Evolutionary conservation across 1,140 invertebrate genomes (phyloP).

Genomic region (Macrotrachela quadricornifera): DNA sequence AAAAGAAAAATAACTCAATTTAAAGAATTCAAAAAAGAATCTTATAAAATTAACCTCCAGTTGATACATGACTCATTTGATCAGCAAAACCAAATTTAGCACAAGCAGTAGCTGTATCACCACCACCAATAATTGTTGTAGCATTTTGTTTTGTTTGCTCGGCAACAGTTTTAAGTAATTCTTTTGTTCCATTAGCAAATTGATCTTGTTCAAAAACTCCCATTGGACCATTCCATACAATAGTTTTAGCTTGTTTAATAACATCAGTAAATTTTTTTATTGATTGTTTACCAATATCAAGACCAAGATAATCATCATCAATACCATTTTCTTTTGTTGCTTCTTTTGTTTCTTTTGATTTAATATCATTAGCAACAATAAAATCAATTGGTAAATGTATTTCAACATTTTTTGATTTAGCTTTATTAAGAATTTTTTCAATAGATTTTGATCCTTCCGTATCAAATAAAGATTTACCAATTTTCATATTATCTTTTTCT

Average conservation of each 20-base stretch:
- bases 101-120: slow-evolving; percentile 89
- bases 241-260: slow-evolving; percentile 66
- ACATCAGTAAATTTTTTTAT: slow-evolving; percentile 49
- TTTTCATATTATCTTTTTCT: slow-evolving; percentile 38
- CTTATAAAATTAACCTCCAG: too few relatives aligned
- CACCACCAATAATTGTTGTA: slow-evolving; percentile 81
- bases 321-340: slow-evolving; percentile 65
- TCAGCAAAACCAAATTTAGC: slow-evolving; percentile 87
- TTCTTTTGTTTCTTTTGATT: slow-evolving; percentile 55
- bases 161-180: slow-evolving; percentile 83
- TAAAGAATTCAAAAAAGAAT: too few relatives aligned
- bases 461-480: slow-evolving; percentile 76
- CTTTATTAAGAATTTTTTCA: slow-evolving; percentile 65
- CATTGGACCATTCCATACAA: slow-evolving; percentile 94
- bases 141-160: slow-evolving; percentile 53
- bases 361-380: slow-evolving; percentile 83
- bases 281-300: slow-evolving; percentile 76
- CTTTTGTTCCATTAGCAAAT: slow-evolving; percentile 71
- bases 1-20: too few relatives aligned
- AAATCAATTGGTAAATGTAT: slow-evolving; percentile 88
- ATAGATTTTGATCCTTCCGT: slow-evolving; percentile 88
- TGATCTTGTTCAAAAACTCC: slow-evolving; percentile 94
- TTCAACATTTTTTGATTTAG: slow-evolving; percentile 70
- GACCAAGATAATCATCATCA: slow-evolving; percentile 58
- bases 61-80: slow-evolving; percentile 91